Evolutionary conservation across 1,140 invertebrate genomes (phyloP).

Genomic region (Aricia agestis): DNA sequence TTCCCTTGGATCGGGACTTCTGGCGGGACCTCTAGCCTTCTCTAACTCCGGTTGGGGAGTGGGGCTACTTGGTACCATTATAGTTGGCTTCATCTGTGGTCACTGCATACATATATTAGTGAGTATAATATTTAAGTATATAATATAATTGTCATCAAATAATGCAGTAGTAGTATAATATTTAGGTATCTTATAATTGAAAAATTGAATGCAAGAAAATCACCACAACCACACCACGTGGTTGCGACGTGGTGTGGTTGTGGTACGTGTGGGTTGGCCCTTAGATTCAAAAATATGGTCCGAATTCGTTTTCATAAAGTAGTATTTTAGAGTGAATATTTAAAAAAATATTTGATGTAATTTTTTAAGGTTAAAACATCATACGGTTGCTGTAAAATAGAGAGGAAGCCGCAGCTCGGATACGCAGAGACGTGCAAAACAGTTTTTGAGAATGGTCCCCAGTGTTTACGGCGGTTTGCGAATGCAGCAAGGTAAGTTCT

Average conservation of each 20-base stretch:
- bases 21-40: constrained; percentile 92
- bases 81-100: constrained; percentile 85
- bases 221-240: too few relatives aligned
- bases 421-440: constrained; percentile 88
- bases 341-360: neutral
- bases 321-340: neutral
- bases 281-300: too few relatives aligned
- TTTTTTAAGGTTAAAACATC: constrained; percentile 80
- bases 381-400: constrained; percentile 80
- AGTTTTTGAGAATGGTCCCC: constrained; percentile 85
- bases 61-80: constrained; percentile 82
- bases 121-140: constrained; percentile 49
- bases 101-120: constrained; percentile 90
- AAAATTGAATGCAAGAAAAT: too few relatives aligned
- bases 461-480: constrained; percentile 76
- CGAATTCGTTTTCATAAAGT: neutral
- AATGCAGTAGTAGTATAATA: too few relatives aligned
- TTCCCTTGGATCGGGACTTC: constrained; percentile 90
- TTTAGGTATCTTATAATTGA: too few relatives aligned
- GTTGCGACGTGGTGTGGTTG: too few relatives aligned
- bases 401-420: constrained; percentile 81
- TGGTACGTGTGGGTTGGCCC: too few relatives aligned
- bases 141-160: too few relatives aligned
- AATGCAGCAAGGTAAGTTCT: constrained; percentile 77
- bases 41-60: constrained; percentile 86